phyloP scores from a whole-genome alignment of 2,113 vertebrate species.

The Promerops cafer region DNA sequence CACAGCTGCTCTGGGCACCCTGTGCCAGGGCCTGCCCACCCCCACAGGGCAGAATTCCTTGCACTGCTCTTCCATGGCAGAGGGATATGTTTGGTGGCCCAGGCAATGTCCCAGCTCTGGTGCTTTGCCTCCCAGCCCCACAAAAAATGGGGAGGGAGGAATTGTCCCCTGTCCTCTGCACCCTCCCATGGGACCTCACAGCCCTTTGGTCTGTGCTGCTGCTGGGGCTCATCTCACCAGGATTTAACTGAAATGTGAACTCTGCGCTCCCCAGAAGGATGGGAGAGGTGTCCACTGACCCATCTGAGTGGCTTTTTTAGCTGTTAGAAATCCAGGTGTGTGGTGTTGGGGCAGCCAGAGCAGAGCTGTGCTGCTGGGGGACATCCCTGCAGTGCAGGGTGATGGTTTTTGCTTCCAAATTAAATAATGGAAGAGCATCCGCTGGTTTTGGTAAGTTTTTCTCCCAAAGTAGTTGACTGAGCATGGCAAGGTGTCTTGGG shows the following conservation, averaged over 20 bases:
- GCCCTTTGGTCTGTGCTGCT: not conserved
- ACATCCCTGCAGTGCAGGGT: not conserved
- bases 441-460: not conserved
- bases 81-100: not conserved
- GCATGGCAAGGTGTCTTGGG: no score
- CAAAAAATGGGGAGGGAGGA: not conserved
- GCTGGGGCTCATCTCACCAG: not conserved
- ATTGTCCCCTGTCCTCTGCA: not conserved
- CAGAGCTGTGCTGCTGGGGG: not conserved
- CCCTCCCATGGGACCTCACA: not conserved
- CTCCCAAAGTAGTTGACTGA: not conserved
- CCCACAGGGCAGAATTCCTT: rapidly evolving
- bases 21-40: not conserved
- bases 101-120: not conserved
- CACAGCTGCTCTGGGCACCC: not conserved
- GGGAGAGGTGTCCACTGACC: not conserved
- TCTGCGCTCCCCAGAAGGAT: not conserved
- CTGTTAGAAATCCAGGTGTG: not conserved
- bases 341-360: not conserved
- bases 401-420: rapidly evolving
- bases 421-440: not conserved
- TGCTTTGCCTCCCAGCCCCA: not conserved
- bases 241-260: not conserved
- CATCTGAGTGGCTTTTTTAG: not conserved
- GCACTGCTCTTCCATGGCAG: not conserved